These are phyloP conservation scores for Acestrorhynchus altus DNA, from an alignment of 2,797 vertebrate species.

Conservation along the genomic window DNA sequence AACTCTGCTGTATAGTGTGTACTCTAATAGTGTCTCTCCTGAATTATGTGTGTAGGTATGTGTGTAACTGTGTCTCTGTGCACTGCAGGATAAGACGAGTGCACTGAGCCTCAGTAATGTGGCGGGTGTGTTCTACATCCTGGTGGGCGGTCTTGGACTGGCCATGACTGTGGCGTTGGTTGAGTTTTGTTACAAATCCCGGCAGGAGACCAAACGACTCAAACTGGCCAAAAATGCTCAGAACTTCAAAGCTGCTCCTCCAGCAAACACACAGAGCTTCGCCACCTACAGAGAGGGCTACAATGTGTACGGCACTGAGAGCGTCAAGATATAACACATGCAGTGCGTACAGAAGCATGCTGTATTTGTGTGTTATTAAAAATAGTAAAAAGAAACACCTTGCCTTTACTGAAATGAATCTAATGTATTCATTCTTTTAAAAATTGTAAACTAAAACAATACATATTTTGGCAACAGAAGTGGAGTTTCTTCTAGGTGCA, in stretches of 20 bases:
- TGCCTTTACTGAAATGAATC: no score
- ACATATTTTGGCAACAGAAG: no score
- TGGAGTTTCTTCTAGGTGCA: no score
- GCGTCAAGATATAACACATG: slow-evolving; percentile 91
- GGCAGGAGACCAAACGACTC: slow-evolving; percentile 96
- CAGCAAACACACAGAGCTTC: slow-evolving; percentile 93
- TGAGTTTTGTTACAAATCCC: slow-evolving; percentile 99
- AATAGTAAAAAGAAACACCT: no score
- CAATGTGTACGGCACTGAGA: slow-evolving; percentile 99
- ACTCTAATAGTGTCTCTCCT: not conserved
- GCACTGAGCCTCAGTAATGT: slow-evolving; percentile 99
- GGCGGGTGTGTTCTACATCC: slow-evolving; percentile 99
- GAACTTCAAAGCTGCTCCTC: slow-evolving; percentile 95
- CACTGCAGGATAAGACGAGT: slow-evolving; percentile 96
- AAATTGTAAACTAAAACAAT: no score
- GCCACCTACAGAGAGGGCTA: slow-evolving; percentile 99
- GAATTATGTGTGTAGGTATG: slow-evolving; percentile 2
- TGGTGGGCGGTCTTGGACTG: slow-evolving; percentile 96
- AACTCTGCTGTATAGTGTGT: slow-evolving; percentile 6
- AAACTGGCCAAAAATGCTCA: slow-evolving; percentile 95
- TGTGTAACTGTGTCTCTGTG: slow-evolving; percentile 37
- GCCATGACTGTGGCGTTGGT: slow-evolving; percentile 99
- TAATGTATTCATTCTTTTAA: no score
- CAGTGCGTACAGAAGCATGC: not conserved
- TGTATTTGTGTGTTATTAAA: no score